These are phyloP conservation scores for Parazoanthus swiftii DNA, from an alignment of 92 coral and sea anemone genomes.

Conservation along the genomic window DNA sequence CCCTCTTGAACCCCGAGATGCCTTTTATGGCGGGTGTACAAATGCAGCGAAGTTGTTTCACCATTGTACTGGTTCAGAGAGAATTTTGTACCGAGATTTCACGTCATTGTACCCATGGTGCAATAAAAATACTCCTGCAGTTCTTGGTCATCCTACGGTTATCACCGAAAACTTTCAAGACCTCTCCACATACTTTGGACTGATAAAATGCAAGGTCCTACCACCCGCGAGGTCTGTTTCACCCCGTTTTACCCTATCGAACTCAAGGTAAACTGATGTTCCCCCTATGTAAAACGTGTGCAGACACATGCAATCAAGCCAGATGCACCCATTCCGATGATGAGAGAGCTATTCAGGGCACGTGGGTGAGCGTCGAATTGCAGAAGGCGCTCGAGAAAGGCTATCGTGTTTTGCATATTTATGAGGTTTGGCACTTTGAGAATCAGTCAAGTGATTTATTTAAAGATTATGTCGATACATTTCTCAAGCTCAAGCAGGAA, in stretches of 20 bases:
- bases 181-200: conserved; percentile 41
- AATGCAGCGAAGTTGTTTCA: not conserved
- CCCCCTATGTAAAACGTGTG: conserved; percentile 49
- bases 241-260: conserved; percentile 60
- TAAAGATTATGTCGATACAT: conserved; percentile 27
- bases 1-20: conserved; percentile 33
- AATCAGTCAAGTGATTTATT: not conserved
- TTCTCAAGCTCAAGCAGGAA: conserved; percentile 44
- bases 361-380: conserved; percentile 52
- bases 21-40: conserved; percentile 14
- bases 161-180: conserved; percentile 40
- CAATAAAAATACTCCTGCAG: not conserved
- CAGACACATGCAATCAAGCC: not conserved
- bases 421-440: conserved; percentile 62
- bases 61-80: not conserved
- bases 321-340: conserved; percentile 45
- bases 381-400: conserved; percentile 41
- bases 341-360: conserved; percentile 49
- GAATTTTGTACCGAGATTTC: too few species aligned
- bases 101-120: not conserved
- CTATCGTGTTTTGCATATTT: conserved; percentile 32
- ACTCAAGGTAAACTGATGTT: conserved; percentile 46
- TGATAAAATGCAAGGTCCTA: conserved; percentile 52
- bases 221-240: conserved; percentile 54
- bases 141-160: not conserved